Evolutionary conservation across 2,113 vertebrate genomes (phyloP).

Genomic region (Clupea harengus): DNA sequence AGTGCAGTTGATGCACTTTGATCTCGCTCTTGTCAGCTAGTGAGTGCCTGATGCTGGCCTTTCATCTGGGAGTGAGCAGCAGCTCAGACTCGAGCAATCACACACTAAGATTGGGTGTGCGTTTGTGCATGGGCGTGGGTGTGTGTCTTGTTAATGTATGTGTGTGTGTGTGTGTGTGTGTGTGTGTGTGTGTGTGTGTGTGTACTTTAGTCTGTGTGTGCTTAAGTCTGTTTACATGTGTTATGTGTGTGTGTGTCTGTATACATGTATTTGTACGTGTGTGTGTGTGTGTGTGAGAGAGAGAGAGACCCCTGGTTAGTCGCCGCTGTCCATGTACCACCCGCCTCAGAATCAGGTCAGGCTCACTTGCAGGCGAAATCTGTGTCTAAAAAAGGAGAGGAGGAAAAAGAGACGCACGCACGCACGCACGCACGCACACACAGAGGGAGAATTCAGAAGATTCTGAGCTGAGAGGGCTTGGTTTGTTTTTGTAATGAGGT

Average conservation of each 20-base stretch:
- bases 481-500: slow-evolving; percentile 60
- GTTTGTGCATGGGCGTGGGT: background rate
- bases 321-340: slow-evolving; percentile 25
- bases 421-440: slow-evolving; percentile 17
- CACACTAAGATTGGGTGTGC: background rate
- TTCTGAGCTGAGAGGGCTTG: slow-evolving; percentile 41
- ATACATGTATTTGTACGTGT: slow-evolving; percentile 10
- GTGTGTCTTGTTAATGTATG: no score
- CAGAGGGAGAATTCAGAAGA: slow-evolving; percentile 38
- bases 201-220: background rate
- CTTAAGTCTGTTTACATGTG: background rate
- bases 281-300: slow-evolving; percentile 5
- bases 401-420: slow-evolving; percentile 44
- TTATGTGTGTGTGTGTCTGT: slow-evolving; percentile 17
- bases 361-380: slow-evolving; percentile 36
- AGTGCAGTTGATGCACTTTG: background rate
- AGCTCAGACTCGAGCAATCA: background rate
- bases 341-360: slow-evolving; percentile 51
- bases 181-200: background rate
- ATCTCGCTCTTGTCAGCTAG: background rate
- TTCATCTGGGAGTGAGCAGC: background rate
- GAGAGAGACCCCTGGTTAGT: slow-evolving; percentile 24
- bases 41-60: background rate
- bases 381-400: slow-evolving; percentile 59
- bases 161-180: background rate